Evolutionary conservation across 2,113 vertebrate species (phyloP).

Genomic region (Marmota flaviventris): DNA sequence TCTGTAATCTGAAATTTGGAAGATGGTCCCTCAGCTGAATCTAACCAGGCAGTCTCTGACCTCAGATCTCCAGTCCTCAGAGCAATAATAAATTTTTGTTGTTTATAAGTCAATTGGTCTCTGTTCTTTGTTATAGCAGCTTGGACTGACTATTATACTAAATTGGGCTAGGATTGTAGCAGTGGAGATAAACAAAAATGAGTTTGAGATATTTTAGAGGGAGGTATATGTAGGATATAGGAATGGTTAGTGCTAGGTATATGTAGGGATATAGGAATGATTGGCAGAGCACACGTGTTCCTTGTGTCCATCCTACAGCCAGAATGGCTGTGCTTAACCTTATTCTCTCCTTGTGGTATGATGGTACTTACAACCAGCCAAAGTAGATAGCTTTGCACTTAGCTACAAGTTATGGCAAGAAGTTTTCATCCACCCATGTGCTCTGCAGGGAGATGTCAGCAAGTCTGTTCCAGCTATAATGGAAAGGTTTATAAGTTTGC

Average conservation of each 20-base stretch:
- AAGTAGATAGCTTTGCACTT: not conserved
- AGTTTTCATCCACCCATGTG: slow-evolving; percentile 6
- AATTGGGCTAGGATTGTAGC: not conserved
- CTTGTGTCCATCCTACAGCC: not conserved
- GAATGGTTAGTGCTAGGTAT: accelerated
- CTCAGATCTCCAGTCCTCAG: not conserved
- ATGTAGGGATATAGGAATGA: too few relatives aligned
- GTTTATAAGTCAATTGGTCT: too few relatives aligned
- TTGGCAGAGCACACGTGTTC: not conserved
- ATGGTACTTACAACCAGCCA: not conserved
- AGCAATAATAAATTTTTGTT: not conserved
- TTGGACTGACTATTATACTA: not conserved
- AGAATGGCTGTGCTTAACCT: not conserved
- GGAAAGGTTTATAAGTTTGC: not conserved
- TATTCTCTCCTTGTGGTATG: not conserved
- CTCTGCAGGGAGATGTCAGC: not conserved
- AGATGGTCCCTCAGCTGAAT: not conserved
- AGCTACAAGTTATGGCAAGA: not conserved
- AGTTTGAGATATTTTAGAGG: not conserved
- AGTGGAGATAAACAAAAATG: not conserved
- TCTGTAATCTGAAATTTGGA: not conserved
- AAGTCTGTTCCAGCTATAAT: not conserved
- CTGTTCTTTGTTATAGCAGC: not conserved
- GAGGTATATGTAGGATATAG: too few relatives aligned
- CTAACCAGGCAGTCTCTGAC: not conserved